Conservation (phyloP, 2,888 invertebrate species). For the Euplexia lucipara region DNA sequence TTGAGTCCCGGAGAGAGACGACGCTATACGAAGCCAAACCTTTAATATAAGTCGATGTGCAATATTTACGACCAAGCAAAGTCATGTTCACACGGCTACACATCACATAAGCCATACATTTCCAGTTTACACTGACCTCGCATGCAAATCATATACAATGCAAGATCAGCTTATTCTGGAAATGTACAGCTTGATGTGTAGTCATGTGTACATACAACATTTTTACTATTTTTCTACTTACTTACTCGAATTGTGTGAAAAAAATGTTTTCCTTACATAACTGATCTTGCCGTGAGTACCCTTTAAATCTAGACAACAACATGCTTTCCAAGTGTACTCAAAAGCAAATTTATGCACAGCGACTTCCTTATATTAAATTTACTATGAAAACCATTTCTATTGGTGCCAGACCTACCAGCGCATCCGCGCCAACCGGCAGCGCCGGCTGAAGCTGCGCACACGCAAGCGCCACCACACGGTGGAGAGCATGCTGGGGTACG, state of each 20-base stretch:
- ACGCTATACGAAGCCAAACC: background rate
- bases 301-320: background rate
- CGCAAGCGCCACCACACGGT: slow-evolving; percentile 90
- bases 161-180: too few relatives aligned
- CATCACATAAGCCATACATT: too few relatives aligned
- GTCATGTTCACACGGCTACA: too few relatives aligned
- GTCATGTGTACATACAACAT: too few relatives aligned
- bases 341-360: background rate
- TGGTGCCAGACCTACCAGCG: slow-evolving; percentile 85
- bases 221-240: too few relatives aligned
- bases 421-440: slow-evolving; percentile 88
- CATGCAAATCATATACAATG: too few relatives aligned
- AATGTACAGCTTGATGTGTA: too few relatives aligned
- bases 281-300: too few relatives aligned
- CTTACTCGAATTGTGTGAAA: too few relatives aligned
- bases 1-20: too few relatives aligned
- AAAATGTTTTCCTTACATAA: too few relatives aligned
- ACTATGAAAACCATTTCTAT: background rate
- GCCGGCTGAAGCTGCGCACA: slow-evolving; percentile 87
- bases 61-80: background rate
- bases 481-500: slow-evolving; percentile 90
- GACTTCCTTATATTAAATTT: slow-evolving; percentile 1
- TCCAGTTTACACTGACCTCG: too few relatives aligned
- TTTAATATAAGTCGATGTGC: background rate
- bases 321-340: background rate